Base-by-base conservation (phyloP, 1,140 invertebrate species). In the Bilobella aurantiaca region DNA sequence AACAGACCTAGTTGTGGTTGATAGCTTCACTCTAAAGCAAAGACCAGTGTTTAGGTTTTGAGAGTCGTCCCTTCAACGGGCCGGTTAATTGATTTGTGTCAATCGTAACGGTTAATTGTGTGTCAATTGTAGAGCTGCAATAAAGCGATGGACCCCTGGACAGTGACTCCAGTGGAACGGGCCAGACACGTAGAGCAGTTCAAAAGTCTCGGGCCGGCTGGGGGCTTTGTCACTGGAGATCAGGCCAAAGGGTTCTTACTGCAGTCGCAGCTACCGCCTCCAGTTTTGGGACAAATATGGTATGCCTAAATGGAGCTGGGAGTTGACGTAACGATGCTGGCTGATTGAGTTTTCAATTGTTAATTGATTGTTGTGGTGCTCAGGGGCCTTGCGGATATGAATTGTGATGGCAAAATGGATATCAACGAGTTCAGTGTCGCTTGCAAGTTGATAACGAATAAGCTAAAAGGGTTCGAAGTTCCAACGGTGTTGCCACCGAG, bases 371-470 rank as follows among this genome's bases (percentile, higher is more conserved):
- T 47, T n/a, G 56, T 56, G 46, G 8, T 64, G 25, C n/a, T 69
- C 34, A 93, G 91, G 91, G 82, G 82, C 53, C 78, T 99, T 49
- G 93, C 95, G 21, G 96, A 99, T 79, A 89, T 92, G 59, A 93
- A 98, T 80, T 85, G 88, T 47, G 96, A 99, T 86, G 96, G 96
- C 0, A 93, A 91, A 81, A 89, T 99, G 86, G 90, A 98, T 77
- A 85, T 93, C 57, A 89, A 89, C 75, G 96, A 99, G 79, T 99
- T 98, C 77, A 93, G 91, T 63, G 96, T 98, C 73, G 96, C 96
- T 57, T 96, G 95, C 79, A 96, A 96, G 83, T 82, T 98, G 53
- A 98, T 98, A 58, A 93, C 91, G 77, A 82, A 96, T 62, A 97
- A 96, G 79, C 80, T 96, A 23, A 85, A 91, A 69, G 93, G 93